Conservation (phyloP, 2,888 invertebrate species). For the Lobophora halterata region DNA sequence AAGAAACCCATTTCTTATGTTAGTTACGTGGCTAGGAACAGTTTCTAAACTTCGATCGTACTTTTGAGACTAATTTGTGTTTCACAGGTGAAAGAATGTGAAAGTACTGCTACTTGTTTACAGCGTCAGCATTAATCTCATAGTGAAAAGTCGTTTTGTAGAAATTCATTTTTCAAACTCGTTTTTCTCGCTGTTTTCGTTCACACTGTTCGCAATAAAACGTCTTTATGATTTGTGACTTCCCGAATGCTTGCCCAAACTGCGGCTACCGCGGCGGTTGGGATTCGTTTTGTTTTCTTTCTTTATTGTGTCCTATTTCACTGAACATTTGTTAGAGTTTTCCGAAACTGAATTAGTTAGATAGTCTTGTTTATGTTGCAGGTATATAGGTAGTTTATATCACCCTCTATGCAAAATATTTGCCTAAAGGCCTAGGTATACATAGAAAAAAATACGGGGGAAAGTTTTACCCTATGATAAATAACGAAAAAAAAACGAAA, state of each 20-base stretch:
- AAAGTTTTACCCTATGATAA: too few relatives aligned
- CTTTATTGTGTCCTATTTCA: conserved; percentile 27
- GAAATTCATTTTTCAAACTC: conserved; percentile 21
- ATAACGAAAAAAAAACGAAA: too few relatives aligned
- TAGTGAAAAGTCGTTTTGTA: conserved; percentile 11
- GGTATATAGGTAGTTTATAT: too few relatives aligned
- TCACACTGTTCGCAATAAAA: conserved; percentile 29
- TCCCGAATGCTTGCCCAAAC: conserved; percentile 28
- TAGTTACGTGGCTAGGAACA: too few relatives aligned
- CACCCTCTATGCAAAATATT: too few relatives aligned
- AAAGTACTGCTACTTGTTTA: too few relatives aligned
- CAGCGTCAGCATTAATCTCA: too few relatives aligned
- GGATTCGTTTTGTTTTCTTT: conserved; percentile 28
- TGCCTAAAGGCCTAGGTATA: too few relatives aligned
- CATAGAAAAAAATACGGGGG: too few relatives aligned
- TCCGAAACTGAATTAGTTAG: conserved; percentile 2
- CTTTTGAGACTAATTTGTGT: conserved; percentile 1
- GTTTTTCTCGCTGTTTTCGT: conserved; percentile 24
- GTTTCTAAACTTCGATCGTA: neutral
- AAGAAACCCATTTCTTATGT: too few relatives aligned
- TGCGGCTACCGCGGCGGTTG: conserved; percentile 10
- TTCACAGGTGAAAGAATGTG: too few relatives aligned
- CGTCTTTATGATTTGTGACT: conserved; percentile 33
- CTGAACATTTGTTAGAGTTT: conserved; percentile 20
- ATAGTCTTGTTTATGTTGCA: neutral